Base-by-base conservation (phyloP, 2,888 invertebrate species). In the Gandaritis pyraliata region DNA sequence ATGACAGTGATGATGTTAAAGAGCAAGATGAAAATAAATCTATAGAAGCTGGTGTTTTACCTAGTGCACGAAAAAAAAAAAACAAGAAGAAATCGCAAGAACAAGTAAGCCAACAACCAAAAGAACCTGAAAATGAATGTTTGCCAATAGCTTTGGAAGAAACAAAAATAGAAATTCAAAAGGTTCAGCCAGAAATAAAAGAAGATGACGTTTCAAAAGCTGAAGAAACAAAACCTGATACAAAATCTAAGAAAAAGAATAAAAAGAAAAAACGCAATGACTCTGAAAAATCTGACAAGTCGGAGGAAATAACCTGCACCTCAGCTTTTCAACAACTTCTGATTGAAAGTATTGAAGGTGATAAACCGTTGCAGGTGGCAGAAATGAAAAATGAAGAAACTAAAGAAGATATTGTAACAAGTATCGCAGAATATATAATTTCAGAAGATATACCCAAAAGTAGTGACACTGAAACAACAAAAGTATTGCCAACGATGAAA, bases 191-290 rank as follows among this genome's bases (percentile, higher is more conserved):
- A 43, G 68, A 68, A 43, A 18, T 57, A 18, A 63, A 58, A 39
- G 71, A 58, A 39, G 71, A 72, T 47, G 47, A 58, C 12, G 15
- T 51, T 11, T 15, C 58, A 7, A 65, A 61, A 33, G 38, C 46
- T 48, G 69, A 74, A 13, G 46, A 53, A 16, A 12, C 38, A n/a
- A 79, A 82, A 51, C 73, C 68, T 62, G 85, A 87, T 56, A 48
- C 16, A 1, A 86, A 77, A 56, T 48, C 59, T 23, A 85, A 83
- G 68, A 90, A 90, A 73, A 90, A 90, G 68, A 89, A 86, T 61
- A 90, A 90, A 61, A 90, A 89, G 66, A 90, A 90, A 64, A 88
- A 87, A 65, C 78, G 81, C 0, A 78, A 69, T 68, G 90, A 90
- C 69, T 87, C 87, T 7, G 89, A 90, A 65, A 84, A 71, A 66